A percentile compares a stretch with the other conserved stretches of the same genome.
phyloP scores from a whole-genome alignment of 2,888 invertebrate species.

The Lepidonotus clava region DNA sequence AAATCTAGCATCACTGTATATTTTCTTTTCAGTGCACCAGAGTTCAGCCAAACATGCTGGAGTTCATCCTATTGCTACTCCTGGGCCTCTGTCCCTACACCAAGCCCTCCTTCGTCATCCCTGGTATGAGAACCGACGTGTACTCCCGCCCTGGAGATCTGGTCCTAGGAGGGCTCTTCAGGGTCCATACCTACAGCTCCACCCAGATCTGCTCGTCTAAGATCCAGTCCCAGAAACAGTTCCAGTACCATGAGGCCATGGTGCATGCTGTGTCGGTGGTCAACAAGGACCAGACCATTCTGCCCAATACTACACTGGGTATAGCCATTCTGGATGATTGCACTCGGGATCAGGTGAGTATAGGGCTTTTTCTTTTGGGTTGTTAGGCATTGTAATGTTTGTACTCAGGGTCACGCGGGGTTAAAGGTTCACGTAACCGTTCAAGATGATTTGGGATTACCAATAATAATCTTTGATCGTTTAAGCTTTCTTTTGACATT shows the following conservation, averaged over 20 bases:
- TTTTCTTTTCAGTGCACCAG: no score
- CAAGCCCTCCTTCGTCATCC: slow-evolving; percentile 48
- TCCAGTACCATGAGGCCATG: slow-evolving; percentile 56
- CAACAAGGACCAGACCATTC: slow-evolving; percentile 6
- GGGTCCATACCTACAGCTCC: slow-evolving; percentile 63
- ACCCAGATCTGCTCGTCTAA: slow-evolving; percentile 56
- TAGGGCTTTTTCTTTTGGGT: no score
- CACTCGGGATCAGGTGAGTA: slow-evolving; percentile 55
- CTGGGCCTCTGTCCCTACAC: no score
- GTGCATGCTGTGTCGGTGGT: slow-evolving; percentile 50
- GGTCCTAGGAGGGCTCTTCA: slow-evolving; percentile 66
- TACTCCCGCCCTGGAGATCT: slow-evolving; percentile 64
- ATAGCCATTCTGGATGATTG: slow-evolving; percentile 57
- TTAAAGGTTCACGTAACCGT: no score
- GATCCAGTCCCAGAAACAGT: slow-evolving; percentile 31
- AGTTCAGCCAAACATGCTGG: no score
- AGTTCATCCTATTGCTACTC: no score
- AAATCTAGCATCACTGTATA: no score
- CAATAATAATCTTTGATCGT: no score
- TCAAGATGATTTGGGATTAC: no score
- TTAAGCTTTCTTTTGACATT: no score
- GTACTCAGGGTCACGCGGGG: no score
- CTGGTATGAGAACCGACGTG: slow-evolving; percentile 22
- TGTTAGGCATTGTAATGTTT: no score
- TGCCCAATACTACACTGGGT: slow-evolving; percentile 55